Base-by-base conservation (phyloP, 2,888 invertebrate genomes). In the Pteria penguin region DNA sequence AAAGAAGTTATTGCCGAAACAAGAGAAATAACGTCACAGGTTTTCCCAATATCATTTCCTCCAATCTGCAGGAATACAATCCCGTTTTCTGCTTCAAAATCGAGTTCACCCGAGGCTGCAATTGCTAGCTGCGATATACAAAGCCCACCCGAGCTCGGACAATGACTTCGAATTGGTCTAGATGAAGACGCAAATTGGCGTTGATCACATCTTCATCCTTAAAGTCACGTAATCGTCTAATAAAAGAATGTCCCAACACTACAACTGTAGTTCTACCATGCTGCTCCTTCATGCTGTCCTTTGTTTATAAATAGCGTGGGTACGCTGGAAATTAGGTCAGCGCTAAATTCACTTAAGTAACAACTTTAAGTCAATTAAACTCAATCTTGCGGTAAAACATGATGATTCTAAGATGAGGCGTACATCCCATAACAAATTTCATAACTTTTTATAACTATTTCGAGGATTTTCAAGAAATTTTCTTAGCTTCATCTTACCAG, bases 211-310 rank as follows among this genome's bases (percentile, higher is more conserved):
- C 45, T 18, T 45, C 4, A 4, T 33, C 18, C 33, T 33, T 33
- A 36, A 63, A 63, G 22, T 63, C 63, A 4, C 36, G 8, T 31
- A 63, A 63, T 33, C 63, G 63, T 3, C 63, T 26, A 14, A 45
- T 45, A 45, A 45, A 45, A 8, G 45, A 45, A 45, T 45, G 45
- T 45, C 45, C 45, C 45, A 45, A 14, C 45, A 45, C 8, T 45
- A 45, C 63, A 1, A 63, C 63, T 45, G 8, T 45, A 14, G 45
- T 45, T 14, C 8, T 45, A 14, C 18, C 11, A 45, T 45, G 45
- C 45, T 45, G 45, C 45, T 45, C 45, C 45, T 45, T 18, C 45
- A 45, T 45, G 45, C 45, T 18, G 45, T 18, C 45, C 1, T 45
- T 45, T 45, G 45, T 45, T 45, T 14, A 14, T 18, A 45, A 18